Percentiles rank a stretch among this genome's conserved stretches.
These are phyloP conservation scores for Staurois parvus DNA, from an alignment of 2,797 vertebrate genomes.

Conservation along the genomic window DNA sequence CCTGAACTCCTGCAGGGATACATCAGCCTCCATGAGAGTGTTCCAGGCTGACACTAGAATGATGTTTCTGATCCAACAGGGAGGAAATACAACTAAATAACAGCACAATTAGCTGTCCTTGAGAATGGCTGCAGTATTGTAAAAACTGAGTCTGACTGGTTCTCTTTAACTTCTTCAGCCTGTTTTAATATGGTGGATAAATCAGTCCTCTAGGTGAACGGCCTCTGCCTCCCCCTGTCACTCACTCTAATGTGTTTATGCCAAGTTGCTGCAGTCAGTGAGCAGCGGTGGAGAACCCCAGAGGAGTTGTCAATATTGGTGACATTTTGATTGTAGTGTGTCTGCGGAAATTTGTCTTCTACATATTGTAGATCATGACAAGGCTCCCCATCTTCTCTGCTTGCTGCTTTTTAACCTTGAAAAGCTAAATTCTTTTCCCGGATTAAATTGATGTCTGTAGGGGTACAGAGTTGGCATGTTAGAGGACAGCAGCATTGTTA, in stretches of 20 bases:
- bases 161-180: too few species aligned
- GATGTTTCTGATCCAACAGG: too few species aligned
- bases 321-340: conserved; percentile 64
- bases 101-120: too few species aligned
- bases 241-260: conserved; percentile 59
- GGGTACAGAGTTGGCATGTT: background rate
- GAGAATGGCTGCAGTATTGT: too few species aligned
- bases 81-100: too few species aligned
- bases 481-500: background rate
- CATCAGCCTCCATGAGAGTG: too few species aligned
- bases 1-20: too few species aligned
- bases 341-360: conserved; percentile 63
- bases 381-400: conserved; percentile 21
- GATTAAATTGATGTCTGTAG: background rate
- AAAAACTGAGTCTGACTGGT: too few species aligned
- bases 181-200: too few species aligned
- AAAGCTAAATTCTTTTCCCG: background rate
- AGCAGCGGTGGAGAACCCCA: conserved; percentile 61
- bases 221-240: conserved; percentile 52
- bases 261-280: conserved; percentile 42
- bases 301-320: conserved; percentile 62
- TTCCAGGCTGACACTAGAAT: too few species aligned
- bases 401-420: background rate
- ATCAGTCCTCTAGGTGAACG: background rate
- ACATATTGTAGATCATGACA: conserved; percentile 1